Conservation (phyloP, 2,888 invertebrate genomes). For the Agrotis exclamationis region DNA sequence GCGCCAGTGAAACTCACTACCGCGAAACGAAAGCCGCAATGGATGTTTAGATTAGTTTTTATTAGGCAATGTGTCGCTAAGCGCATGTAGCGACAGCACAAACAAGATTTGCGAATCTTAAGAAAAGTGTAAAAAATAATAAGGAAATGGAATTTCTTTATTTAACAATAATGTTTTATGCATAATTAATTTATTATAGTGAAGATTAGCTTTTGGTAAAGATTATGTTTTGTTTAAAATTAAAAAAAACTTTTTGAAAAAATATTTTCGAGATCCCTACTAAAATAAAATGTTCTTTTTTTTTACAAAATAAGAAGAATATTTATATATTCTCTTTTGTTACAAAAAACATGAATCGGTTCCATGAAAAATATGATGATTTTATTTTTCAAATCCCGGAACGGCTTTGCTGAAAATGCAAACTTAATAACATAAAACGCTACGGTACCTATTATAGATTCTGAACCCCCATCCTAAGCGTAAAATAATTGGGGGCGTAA, state of each 20-base stretch:
- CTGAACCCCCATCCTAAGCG: constrained; percentile 33
- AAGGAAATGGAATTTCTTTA: not conserved
- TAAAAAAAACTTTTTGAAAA: too few species aligned
- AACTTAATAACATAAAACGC: constrained; percentile 23
- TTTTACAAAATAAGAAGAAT: too few species aligned
- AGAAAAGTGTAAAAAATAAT: too few species aligned
- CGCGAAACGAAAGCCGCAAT: constrained; percentile 79
- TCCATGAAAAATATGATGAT: not conserved
- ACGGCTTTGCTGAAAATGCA: constrained; percentile 33
- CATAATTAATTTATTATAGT: too few species aligned
- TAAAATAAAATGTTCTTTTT: too few species aligned
- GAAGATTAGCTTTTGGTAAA: too few species aligned
- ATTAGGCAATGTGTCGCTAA: constrained; percentile 61
- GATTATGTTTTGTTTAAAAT: too few species aligned
- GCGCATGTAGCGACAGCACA: constrained; percentile 59
- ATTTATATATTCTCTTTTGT: too few species aligned
- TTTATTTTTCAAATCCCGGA: constrained; percentile 14
- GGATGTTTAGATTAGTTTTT: constrained; percentile 75
- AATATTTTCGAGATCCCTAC: too few species aligned
- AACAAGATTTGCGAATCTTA: not conserved
- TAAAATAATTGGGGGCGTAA: constrained; percentile 45
- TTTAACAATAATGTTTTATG: too few species aligned
- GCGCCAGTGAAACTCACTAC: constrained; percentile 79
- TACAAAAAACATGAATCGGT: too few species aligned
- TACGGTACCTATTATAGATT: constrained; percentile 35